A percentile compares a stretch with the other conserved stretches of the same genome.
Conservation (phyloP, 1,140 invertebrate genomes). For the Drosophila chauvacae region DNA sequence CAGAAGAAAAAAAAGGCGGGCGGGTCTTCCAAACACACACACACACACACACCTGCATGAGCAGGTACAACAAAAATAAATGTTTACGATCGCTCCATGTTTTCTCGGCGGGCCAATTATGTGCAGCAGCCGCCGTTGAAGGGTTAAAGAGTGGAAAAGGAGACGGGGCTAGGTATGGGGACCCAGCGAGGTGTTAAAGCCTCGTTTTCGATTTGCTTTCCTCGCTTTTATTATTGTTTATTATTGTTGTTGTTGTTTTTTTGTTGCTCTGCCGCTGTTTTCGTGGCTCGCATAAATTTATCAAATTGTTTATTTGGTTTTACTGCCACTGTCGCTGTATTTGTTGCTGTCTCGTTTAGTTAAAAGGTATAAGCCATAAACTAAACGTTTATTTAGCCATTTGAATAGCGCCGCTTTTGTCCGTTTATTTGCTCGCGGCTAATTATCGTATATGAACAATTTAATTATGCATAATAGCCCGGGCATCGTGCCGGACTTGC, state of each 20-base stretch:
- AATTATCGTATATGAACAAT: conserved; percentile 60
- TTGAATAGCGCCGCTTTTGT: conserved; percentile 21
- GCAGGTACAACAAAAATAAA: conserved; percentile 65
- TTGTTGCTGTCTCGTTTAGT: conserved; percentile 42
- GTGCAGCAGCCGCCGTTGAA: conserved; percentile 76
- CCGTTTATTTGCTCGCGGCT: conserved; percentile 33
- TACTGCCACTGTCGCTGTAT: conserved; percentile 5
- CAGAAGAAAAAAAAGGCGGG: conserved; percentile 60
- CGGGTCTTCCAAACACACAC: conserved; percentile 74
- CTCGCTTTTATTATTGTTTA: conserved; percentile 41
- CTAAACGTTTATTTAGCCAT: conserved; percentile 60
- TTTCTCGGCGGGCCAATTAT: conserved; percentile 69
- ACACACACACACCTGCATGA: conserved; percentile 39
- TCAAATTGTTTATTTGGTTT: conserved; percentile 57
- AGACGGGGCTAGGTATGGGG: background rate
- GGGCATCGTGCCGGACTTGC: conserved; percentile 42
- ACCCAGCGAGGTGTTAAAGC: conserved; percentile 52
- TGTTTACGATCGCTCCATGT: conserved; percentile 59
- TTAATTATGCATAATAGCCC: conserved; percentile 37
- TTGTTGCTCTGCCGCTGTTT: conserved; percentile 8
- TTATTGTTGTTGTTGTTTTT: conserved; percentile 26
- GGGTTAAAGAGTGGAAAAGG: conserved; percentile 21
- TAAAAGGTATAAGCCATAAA: conserved; percentile 58
- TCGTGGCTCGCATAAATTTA: conserved; percentile 58
- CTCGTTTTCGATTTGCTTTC: conserved; percentile 33